phyloP scores from a whole-genome alignment of 2,888 invertebrate species.

The Podotricha telesiphe region DNA sequence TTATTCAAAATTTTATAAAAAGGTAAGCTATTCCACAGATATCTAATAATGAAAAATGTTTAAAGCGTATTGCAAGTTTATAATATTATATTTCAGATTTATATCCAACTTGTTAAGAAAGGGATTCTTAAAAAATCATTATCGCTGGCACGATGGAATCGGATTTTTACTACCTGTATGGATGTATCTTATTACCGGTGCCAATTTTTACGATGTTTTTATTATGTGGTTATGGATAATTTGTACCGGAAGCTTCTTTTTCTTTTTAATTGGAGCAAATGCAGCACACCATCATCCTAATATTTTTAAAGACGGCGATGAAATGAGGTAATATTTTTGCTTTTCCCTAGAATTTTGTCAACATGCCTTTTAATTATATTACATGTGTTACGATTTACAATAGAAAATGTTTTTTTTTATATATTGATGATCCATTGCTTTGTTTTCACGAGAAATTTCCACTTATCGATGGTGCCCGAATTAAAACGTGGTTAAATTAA shows the following conservation, averaged over 20 bases:
- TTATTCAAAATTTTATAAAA: slow-evolving; percentile 63
- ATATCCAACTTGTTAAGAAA: slow-evolving; percentile 55
- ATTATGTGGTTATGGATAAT: slow-evolving; percentile 84
- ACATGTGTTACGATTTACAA: no score
- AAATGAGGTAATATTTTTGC: slow-evolving; percentile 80
- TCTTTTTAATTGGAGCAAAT: slow-evolving; percentile 86
- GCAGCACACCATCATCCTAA: slow-evolving; percentile 93
- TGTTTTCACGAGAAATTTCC: no score
- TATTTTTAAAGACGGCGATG: slow-evolving; percentile 91
- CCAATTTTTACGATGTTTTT: slow-evolving; percentile 60
- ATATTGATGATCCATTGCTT: no score
- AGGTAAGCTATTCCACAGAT: slow-evolving; percentile 61
- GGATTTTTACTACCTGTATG: slow-evolving; percentile 69
- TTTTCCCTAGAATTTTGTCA: not conserved
- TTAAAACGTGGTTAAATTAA: no score
- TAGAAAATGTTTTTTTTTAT: no score
- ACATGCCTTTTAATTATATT: no score
- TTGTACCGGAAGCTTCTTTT: slow-evolving; percentile 83
- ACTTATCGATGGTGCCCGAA: no score
- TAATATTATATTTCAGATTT: slow-evolving; percentile 52
- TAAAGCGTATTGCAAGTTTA: not conserved
- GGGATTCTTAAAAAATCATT: slow-evolving; percentile 61
- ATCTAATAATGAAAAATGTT: not conserved
- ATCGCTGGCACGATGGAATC: slow-evolving; percentile 64
- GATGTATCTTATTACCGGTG: slow-evolving; percentile 69